Evolutionary conservation across 2,797 vertebrate species (phyloP).

Genomic region (Stomatorhinus walkeri): DNA sequence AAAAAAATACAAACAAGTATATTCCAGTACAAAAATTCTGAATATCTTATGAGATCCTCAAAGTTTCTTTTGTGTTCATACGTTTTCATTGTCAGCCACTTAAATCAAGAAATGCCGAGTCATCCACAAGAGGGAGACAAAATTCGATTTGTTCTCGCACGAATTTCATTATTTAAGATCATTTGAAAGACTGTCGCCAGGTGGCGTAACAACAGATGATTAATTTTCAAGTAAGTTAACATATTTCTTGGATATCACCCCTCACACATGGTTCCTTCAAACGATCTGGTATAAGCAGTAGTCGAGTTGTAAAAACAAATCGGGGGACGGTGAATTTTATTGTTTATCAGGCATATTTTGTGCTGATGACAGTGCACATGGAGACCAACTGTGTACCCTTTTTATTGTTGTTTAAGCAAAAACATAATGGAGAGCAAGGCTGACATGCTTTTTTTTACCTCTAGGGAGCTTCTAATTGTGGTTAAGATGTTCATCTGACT

Average conservation of each 20-base stretch:
- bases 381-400: too few species aligned
- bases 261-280: neutral
- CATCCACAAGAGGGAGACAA: neutral
- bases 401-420: too few species aligned
- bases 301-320: too few species aligned
- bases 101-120: neutral
- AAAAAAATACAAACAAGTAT: neutral
- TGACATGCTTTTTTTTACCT: too few species aligned
- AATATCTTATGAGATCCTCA: neutral
- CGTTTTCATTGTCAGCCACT: neutral
- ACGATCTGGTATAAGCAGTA: neutral
- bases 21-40: too few species aligned
- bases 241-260: neutral
- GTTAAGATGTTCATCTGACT: too few species aligned
- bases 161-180: neutral
- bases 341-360: too few species aligned
- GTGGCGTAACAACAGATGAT: neutral
- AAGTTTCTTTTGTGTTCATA: neutral
- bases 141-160: neutral
- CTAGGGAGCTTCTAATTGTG: too few species aligned
- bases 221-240: neutral
- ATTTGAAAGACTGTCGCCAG: neutral
- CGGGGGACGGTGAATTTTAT: too few species aligned
- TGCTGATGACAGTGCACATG: too few species aligned
- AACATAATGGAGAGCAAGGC: too few species aligned